Evolutionary conservation across 2,888 invertebrate genomes (phyloP).

Genomic region (Bugulina stolonifera): DNA sequence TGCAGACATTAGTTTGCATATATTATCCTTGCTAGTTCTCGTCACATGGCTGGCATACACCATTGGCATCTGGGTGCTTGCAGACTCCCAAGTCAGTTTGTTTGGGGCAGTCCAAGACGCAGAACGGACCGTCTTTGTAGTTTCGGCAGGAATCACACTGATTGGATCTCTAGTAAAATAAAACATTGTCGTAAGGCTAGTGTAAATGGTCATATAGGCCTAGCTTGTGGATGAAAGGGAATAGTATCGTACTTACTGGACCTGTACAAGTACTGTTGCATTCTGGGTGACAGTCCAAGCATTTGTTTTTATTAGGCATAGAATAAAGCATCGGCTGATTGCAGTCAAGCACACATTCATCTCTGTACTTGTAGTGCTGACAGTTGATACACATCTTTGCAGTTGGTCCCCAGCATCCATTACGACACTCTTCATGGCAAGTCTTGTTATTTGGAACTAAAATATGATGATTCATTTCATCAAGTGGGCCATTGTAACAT

Average conservation of each 20-base stretch:
- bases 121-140: slow-evolving; percentile 80
- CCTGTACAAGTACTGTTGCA: slow-evolving; percentile 82
- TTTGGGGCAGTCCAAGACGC: slow-evolving; percentile 76
- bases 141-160: slow-evolving; percentile 79
- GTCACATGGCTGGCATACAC: slow-evolving; percentile 78
- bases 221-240: too few relatives aligned
- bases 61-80: slow-evolving; percentile 66
- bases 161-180: slow-evolving; percentile 61
- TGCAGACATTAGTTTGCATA: too few relatives aligned
- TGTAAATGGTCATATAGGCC: too few relatives aligned
- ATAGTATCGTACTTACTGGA: slow-evolving; percentile 60
- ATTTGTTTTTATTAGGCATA: slow-evolving; percentile 60
- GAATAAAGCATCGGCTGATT: slow-evolving; percentile 8
- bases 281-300: slow-evolving; percentile 80
- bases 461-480: too few relatives aligned
- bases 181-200: too few relatives aligned
- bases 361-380: slow-evolving; percentile 60
- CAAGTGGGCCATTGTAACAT: too few relatives aligned
- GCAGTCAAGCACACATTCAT: slow-evolving; percentile 8
- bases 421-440: slow-evolving; percentile 78
- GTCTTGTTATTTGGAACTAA: slow-evolving; percentile 67
- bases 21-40: too few relatives aligned
- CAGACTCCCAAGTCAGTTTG: slow-evolving; percentile 45
- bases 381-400: slow-evolving; percentile 84
- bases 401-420: slow-evolving; percentile 93